Percentiles rank a stretch among this genome's conserved stretches.
These are phyloP conservation scores for Lophochroa leadbeateri DNA, from an alignment of 2,113 vertebrate genomes.

Conservation along the genomic window DNA sequence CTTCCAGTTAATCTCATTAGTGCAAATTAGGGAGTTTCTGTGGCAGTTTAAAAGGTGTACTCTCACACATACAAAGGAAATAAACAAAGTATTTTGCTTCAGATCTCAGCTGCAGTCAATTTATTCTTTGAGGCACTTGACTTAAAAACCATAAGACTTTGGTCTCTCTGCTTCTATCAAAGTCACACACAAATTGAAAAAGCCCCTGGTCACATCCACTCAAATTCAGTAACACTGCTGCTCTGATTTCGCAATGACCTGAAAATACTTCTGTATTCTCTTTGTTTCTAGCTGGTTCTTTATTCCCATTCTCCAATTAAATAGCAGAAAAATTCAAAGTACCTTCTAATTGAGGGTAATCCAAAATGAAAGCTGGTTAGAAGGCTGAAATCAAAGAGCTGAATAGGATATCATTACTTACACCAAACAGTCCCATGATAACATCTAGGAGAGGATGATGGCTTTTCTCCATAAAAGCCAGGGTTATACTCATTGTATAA, in stretches of 20 bases:
- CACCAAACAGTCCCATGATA: background rate
- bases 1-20: conserved; percentile 33
- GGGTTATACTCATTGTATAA: background rate
- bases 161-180: conserved; percentile 24
- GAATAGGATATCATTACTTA: background rate
- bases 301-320: conserved; percentile 9
- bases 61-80: background rate
- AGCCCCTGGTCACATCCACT: background rate
- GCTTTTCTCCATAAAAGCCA: background rate
- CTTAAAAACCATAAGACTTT: background rate
- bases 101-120: conserved; percentile 45
- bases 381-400: conserved; percentile 22
- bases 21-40: conserved; percentile 29
- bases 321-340: conserved; percentile 4
- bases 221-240: background rate
- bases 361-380: conserved; percentile 13
- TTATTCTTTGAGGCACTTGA: conserved; percentile 39
- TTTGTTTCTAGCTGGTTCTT: conserved; percentile 30
- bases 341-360: conserved; percentile 22
- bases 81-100: conserved; percentile 45
- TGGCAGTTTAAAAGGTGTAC: conserved; percentile 8
- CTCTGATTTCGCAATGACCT: conserved; percentile 6
- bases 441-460: background rate
- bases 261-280: conserved; percentile 25
- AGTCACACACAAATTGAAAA: conserved; percentile 2